Evolutionary conservation across 2,797 vertebrate genomes (phyloP).

Genomic region (Austrolebias charrua): DNA sequence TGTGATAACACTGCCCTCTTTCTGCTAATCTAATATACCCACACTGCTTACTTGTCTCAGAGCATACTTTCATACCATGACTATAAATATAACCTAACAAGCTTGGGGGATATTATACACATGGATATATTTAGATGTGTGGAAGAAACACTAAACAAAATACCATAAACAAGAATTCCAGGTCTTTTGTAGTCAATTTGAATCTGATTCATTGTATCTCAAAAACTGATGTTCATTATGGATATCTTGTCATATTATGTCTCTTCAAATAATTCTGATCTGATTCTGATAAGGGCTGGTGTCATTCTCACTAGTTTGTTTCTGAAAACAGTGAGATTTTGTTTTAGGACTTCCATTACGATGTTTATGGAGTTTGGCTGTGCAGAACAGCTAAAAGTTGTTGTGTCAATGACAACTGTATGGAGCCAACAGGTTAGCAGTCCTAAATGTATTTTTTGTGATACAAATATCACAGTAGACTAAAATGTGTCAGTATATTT

Average conservation of each 20-base stretch:
- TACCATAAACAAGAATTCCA: slow-evolving; percentile 8
- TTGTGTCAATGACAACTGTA: slow-evolving; percentile 26
- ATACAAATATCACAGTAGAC: too few species aligned
- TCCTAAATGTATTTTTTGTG: too few species aligned
- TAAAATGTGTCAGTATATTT: too few species aligned
- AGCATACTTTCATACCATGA: slow-evolving; percentile 67
- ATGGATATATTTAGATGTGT: slow-evolving; percentile 67
- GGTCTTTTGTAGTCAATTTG: slow-evolving; percentile 21
- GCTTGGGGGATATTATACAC: slow-evolving; percentile 60
- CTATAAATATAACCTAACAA: slow-evolving; percentile 77
- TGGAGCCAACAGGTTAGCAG: too few species aligned
- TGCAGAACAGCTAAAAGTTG: slow-evolving; percentile 32
- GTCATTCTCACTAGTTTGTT: slow-evolving; percentile 21
- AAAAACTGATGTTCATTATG: slow-evolving; percentile 26
- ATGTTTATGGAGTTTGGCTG: slow-evolving; percentile 38
- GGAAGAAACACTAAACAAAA: slow-evolving; percentile 42
- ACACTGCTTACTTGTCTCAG: slow-evolving; percentile 54
- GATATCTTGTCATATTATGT: background rate
- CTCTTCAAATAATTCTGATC: too few species aligned
- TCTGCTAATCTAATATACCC: slow-evolving; percentile 72
- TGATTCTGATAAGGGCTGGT: too few species aligned
- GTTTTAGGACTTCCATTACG: slow-evolving; percentile 32
- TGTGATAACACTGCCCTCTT: slow-evolving; percentile 79
- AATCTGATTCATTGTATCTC: slow-evolving; percentile 19
- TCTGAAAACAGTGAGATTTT: slow-evolving; percentile 21